These are phyloP conservation scores for Plutomurus gul DNA, from an alignment of 1,140 invertebrate genomes.

Conservation along the genomic window DNA sequence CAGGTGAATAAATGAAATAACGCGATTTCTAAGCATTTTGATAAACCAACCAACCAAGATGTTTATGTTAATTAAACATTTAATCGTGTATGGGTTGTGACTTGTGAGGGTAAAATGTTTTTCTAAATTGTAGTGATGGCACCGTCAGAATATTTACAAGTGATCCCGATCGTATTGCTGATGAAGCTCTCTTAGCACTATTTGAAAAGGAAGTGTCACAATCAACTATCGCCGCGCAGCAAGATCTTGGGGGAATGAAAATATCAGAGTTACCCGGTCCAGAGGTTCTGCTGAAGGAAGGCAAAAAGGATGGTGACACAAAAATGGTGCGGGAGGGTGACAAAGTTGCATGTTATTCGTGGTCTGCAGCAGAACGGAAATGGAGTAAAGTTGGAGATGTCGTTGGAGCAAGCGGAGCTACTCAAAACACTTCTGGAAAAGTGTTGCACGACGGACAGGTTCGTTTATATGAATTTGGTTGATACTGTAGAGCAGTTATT, in stretches of 20 bases:
- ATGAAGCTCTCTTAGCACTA: constrained; percentile 60
- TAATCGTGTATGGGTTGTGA: not conserved
- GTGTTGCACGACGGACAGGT: constrained; percentile 78
- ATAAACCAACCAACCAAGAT: no score
- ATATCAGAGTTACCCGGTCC: constrained; percentile 80
- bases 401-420: constrained; percentile 73
- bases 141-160: constrained; percentile 81
- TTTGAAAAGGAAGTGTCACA: constrained; percentile 75
- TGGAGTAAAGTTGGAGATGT: constrained; percentile 92
- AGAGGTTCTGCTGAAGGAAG: constrained; percentile 75
- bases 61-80: not conserved
- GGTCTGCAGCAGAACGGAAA: constrained; percentile 70
- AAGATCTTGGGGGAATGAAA: constrained; percentile 81
- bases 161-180: constrained; percentile 69
- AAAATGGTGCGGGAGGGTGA: constrained; percentile 78
- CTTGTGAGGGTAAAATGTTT: no score
- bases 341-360: constrained; percentile 76
- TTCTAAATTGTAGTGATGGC: constrained; percentile 86
- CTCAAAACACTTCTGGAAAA: constrained; percentile 70
- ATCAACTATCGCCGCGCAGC: constrained; percentile 64
- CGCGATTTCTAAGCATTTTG: no score
- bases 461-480: no score
- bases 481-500: no score
- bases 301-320: constrained; percentile 81
- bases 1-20: constrained; percentile 58